Percentiles rank a stretch among this genome's conserved stretches.
Evolutionary conservation across 2,888 invertebrate species (phyloP).

Genomic region (Tenthredo scrophulariae): DNA sequence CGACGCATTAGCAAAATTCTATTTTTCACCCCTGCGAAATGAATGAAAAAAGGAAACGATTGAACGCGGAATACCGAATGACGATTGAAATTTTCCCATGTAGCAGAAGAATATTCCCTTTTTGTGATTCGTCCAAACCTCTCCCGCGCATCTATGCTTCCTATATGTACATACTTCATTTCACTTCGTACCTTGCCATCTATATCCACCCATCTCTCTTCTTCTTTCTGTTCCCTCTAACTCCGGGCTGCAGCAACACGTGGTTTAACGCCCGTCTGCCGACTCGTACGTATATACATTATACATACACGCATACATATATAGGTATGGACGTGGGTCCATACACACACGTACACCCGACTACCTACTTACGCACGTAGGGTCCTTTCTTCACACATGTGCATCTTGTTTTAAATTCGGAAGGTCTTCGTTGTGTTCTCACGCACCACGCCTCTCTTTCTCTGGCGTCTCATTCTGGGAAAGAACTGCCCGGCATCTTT

Average conservation of each 20-base stretch:
- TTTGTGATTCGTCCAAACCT: neutral
- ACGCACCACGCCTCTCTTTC: slow-evolving; percentile 37
- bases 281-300: neutral
- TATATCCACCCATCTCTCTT: neutral
- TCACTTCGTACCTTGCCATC: neutral
- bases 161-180: neutral
- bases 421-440: slow-evolving; percentile 33
- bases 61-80: neutral
- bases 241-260: slow-evolving; percentile 34
- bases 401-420: slow-evolving; percentile 37
- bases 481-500: slow-evolving; percentile 14
- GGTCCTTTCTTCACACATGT: slow-evolving; percentile 3
- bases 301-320: neutral
- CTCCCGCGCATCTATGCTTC: neutral
- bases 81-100: neutral
- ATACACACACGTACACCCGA: neutral
- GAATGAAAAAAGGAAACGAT: neutral
- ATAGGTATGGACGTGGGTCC: neutral
- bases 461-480: slow-evolving; percentile 16
- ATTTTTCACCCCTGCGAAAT: neutral
- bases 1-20: neutral
- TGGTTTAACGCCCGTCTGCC: slow-evolving; percentile 30
- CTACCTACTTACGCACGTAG: slow-evolving; percentile 24
- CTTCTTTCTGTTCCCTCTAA: neutral
- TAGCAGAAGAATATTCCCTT: neutral